Base-by-base conservation (phyloP, 2,797 vertebrate species). In the Nyctalus aviator region DNA sequence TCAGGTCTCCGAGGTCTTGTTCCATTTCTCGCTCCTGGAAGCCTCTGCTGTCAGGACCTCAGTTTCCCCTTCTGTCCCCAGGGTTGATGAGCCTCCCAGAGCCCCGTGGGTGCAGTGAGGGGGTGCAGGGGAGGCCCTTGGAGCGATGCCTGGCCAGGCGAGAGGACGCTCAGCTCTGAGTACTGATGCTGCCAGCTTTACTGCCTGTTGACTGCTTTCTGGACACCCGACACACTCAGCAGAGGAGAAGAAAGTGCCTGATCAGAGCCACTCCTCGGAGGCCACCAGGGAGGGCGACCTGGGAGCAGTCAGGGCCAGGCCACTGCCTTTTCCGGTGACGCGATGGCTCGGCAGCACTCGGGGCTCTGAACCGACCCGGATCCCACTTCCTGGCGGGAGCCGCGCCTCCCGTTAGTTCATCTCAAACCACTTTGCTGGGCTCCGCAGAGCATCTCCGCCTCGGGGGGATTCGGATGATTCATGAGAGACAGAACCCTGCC, bases 391-490 rank as follows among this genome's bases (percentile, higher is more conserved):
- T 46, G 9, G 4, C 5, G 15, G 69, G 17, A 66, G 53, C 15
- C 0, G 20, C n/a, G 12, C 11, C 0, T 27, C 62, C 57, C 3
- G n/a, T 37, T 32, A 37, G 41, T 18, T 64, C 44, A 73, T 59
- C 37, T 14, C 18, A 53, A 72, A 14, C 23, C 17, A 2, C 27
- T 30, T 21, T 23, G 21, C 82, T 68, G 81, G 72, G 72, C 55
- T 81, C 59, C 1, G 10, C 0, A 5, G 50, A 72, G 66, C 6
- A 14, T 48, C 50, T 46, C 84, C 69, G 27, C 91, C 75, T 32
- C 6, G 25, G 93, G 93, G 95, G 93, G 95, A 91, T 21, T 21
- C 3, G 32, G 72, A 46, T 2, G 84, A 92, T 44, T 88, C 83
- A 32, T 41, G 30, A 66, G 88, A 82, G 91, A 78, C 78, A 59